These are phyloP conservation scores for Mus caroli DNA, from an alignment of 2,797 vertebrate species.

Conservation along the genomic window DNA sequence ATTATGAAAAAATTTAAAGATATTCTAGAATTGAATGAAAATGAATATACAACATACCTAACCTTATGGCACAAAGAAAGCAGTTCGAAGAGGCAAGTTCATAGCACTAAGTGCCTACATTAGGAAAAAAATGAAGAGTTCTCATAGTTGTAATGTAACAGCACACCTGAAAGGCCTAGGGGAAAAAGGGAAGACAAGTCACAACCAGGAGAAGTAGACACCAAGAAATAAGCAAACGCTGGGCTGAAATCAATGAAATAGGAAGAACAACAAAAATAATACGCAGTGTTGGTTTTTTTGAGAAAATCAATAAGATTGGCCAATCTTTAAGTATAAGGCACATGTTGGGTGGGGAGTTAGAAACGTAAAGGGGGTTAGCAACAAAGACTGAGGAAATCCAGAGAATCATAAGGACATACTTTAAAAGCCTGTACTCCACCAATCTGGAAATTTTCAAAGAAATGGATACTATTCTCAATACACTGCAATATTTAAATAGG, in stretches of 20 bases:
- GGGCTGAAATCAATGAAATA: background rate
- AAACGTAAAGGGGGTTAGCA: background rate
- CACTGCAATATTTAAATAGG: background rate
- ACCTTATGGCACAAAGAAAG: background rate
- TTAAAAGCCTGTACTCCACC: background rate
- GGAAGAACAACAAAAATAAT: background rate
- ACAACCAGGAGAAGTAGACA: background rate
- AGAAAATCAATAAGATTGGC: background rate
- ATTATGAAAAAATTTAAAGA: background rate
- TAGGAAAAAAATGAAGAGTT: background rate
- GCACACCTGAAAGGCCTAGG: background rate
- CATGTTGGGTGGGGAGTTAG: background rate
- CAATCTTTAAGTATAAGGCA: background rate
- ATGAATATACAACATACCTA: background rate
- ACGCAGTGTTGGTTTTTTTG: background rate
- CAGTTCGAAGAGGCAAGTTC: background rate
- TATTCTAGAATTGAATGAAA: background rate
- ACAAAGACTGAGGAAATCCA: background rate
- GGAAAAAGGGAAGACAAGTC: background rate
- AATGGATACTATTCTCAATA: background rate
- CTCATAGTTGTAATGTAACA: background rate
- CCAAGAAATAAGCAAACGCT: background rate
- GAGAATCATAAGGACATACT: background rate
- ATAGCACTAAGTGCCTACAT: background rate
- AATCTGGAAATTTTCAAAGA: background rate